Base-by-base conservation (phyloP, 2,888 invertebrate species). In the Holacanthella duospinosa region DNA sequence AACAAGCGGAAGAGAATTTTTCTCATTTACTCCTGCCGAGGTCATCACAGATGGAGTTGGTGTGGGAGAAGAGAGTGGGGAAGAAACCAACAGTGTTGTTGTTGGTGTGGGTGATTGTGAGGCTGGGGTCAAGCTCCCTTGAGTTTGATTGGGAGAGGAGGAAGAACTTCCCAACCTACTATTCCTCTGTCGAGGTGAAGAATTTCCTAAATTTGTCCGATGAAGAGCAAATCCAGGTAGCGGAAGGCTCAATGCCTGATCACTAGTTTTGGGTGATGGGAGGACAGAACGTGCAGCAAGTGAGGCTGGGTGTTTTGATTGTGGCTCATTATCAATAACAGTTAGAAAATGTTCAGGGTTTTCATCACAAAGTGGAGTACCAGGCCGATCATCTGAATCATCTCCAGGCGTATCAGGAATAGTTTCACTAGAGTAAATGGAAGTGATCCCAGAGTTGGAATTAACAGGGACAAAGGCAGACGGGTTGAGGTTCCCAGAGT, bases 281-380 rank as follows among this genome's bases (percentile, higher is more conserved):
- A n/a, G n/a, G n/a, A n/a, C n/a, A n/a, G n/a, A n/a, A n/a, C n/a
- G n/a, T n/a, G n/a, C n/a, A n/a, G n/a, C n/a, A n/a, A n/a, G n/a
- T n/a, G n/a, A n/a, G n/a, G n/a, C 36, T 9, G 36, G 16, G 36
- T 36, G 16, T 36, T 36, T 36, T 36, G 36, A 36, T 36, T 6
- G 36, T 36, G 36, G 36, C 36, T 36, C 36, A 36, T 16, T 16
- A 36, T 16, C 36, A 36, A 36, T 16, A 16, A 36, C 16, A 16
- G 9, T 36, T 25, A 60, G 78, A 67, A 85, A 81, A 74, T 83
- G 83, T 75, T 89, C 89, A 1, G 88, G 88, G 58, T 86, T 79
- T 76, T 90, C 90, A 77, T 90, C 89, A 74, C 88, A 87, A 62
- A 90, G 79, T 1, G 90, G 90, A 19, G 92, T 92, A 57, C 91